Evolutionary conservation across 2,888 invertebrate genomes (phyloP).

Genomic region (Hypselothyrea guttata): DNA sequence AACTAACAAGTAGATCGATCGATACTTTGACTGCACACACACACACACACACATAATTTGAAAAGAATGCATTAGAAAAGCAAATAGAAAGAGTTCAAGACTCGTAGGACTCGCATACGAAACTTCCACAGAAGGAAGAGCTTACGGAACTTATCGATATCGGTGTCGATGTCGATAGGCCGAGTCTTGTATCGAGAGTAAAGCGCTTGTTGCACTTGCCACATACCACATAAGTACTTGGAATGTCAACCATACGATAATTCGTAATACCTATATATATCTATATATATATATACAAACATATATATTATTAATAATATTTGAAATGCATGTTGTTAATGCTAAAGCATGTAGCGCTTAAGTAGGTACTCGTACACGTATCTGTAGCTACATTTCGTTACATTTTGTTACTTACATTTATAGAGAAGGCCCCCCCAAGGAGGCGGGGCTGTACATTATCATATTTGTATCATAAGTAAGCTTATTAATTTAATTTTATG

Average conservation of each 20-base stretch:
- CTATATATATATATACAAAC: neutral
- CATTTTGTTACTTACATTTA: constrained; percentile 76
- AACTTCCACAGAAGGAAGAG: constrained; percentile 66
- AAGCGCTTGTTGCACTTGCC: constrained; percentile 47
- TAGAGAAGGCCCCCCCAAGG: constrained; percentile 28
- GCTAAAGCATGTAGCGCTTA: constrained; percentile 77
- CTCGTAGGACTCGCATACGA: constrained; percentile 28
- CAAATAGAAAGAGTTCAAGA: neutral
- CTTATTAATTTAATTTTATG: constrained; percentile 16
- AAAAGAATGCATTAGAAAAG: no score
- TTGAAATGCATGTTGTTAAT: constrained; percentile 73
- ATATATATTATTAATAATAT: constrained; percentile 25
- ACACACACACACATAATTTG: constrained; percentile 15
- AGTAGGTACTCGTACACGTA: constrained; percentile 60
- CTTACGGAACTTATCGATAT: constrained; percentile 4
- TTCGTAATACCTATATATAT: no score
- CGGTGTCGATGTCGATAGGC: no score
- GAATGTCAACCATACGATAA: constrained; percentile 13
- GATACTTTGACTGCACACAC: constrained; percentile 34
- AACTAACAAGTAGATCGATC: constrained; percentile 32
- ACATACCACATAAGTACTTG: constrained; percentile 21
- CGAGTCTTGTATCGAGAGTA: constrained; percentile 2
- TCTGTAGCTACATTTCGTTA: constrained; percentile 62
- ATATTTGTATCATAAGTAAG: constrained; percentile 39
- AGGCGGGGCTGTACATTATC: constrained; percentile 1